Conservation (phyloP, 2,113 vertebrate species). For the Sorex fumeus region DNA sequence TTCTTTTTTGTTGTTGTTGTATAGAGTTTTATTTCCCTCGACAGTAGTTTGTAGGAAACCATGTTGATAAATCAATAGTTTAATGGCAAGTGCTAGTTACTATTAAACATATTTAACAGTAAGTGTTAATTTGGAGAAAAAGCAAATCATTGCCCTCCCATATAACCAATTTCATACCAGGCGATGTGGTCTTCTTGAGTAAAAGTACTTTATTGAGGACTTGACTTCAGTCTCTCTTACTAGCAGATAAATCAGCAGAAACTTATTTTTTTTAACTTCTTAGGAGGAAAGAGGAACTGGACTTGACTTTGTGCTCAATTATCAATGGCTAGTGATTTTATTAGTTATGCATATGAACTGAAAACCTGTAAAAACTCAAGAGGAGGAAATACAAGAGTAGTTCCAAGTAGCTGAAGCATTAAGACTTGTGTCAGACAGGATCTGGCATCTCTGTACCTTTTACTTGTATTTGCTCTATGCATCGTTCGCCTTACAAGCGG, state of each 20-base stretch:
- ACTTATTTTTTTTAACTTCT: too few species aligned
- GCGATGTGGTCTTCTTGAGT: not conserved
- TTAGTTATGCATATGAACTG: too few species aligned
- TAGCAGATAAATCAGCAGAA: not conserved
- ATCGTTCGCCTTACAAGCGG: too few species aligned
- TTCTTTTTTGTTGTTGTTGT: not conserved
- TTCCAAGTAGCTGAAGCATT: too few species aligned
- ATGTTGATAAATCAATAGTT: not conserved
- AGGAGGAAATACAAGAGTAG: too few species aligned
- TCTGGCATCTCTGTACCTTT: too few species aligned
- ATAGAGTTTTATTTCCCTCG: not conserved
- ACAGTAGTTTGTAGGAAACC: not conserved
- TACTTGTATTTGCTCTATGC: too few species aligned
- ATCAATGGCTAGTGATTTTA: too few species aligned
- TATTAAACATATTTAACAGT: constrained; percentile 20
- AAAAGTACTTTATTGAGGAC: not conserved
- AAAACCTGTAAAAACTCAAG: too few species aligned
- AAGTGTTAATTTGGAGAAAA: not conserved
- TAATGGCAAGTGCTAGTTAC: not conserved
- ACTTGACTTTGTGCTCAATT: too few species aligned
- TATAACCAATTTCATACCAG: not conserved
- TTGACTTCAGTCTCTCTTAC: not conserved
- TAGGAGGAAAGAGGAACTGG: too few species aligned
- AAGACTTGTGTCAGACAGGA: too few species aligned
- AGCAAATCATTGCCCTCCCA: not conserved